Evolutionary conservation across 2,113 vertebrate species (phyloP), one percentile per base, ranked within the genome.

Genomic region (Emydura subglobosa): DNA sequence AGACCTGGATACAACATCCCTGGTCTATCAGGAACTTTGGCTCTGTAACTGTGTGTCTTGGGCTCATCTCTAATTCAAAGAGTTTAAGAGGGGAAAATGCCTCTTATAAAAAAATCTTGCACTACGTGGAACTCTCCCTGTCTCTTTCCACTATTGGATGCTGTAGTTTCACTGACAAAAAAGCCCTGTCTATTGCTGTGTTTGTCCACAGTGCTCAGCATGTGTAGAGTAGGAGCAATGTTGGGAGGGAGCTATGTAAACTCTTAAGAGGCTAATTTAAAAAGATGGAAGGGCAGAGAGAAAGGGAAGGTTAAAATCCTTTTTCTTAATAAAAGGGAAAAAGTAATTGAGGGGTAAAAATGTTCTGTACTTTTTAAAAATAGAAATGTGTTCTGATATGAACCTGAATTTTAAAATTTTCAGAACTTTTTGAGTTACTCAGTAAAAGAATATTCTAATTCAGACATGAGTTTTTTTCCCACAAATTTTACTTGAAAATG

Each of bases 1-100:
- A n/a, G 5, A 2, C n/a, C 10, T 74, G n/a, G 17, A 24, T 74
- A 42, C 39, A 39, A 74, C 9, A 74, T 22, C 68, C 17, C 27
- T 61, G 34, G 80, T 2, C 27, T 90, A 53, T 61, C 29, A 34
- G 39, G 16, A 51, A 17, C 2, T 91, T 82, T 17, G 22, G 55
- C 72, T 49, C 4, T 55, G 10, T 82, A 2, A 44, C 86, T 17
- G 11, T 8, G 1, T 34, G 29, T 29, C 0, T 0, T 78, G 29
- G 10, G 3, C 1, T 22, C 19, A 22, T 54, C 14, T 88, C 14
- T 16, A 5, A 13, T 29, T 8, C 49, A 31, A 24, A 85, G 42
- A 24, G 21, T 79, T 79, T 25, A 79, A 57, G 76, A 72, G 8
- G 1, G 6, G 44, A 47, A 10, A 88, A 42, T 65, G 39, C 17